Evolutionary conservation across 2,113 vertebrate genomes (phyloP).

Genomic region (Sakesphorus luctuosus): DNA sequence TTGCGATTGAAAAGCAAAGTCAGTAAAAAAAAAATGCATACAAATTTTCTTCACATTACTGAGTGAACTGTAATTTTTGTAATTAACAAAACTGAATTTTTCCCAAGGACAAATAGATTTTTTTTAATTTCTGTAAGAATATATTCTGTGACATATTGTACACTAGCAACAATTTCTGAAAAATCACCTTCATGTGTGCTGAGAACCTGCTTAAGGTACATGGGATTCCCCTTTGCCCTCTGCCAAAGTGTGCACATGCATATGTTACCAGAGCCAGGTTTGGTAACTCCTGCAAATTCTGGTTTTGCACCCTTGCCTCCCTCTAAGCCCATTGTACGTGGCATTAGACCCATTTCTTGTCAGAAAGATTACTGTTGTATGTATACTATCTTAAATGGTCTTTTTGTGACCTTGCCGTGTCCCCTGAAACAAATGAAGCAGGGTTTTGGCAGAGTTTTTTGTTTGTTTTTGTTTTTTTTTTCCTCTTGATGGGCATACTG

Average conservation of each 20-base stretch:
- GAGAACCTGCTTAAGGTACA: slow-evolving; percentile 18
- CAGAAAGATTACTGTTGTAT: slow-evolving; percentile 70
- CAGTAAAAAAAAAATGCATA: fast-evolving
- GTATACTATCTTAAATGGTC: slow-evolving; percentile 77
- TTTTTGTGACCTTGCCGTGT: slow-evolving; percentile 75
- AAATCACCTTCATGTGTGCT: not conserved
- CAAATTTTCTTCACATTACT: not conserved
- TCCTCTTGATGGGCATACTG: not conserved
- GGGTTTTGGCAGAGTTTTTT: not conserved
- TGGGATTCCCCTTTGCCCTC: slow-evolving; percentile 37
- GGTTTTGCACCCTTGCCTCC: slow-evolving; percentile 67
- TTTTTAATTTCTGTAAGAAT: not conserved
- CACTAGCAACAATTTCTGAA: not conserved
- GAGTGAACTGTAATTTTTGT: not conserved
- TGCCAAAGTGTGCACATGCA: slow-evolving; percentile 13
- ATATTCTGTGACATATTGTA: not conserved
- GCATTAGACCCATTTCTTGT: slow-evolving; percentile 49
- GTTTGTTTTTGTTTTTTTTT: not conserved
- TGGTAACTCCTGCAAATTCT: slow-evolving; percentile 65
- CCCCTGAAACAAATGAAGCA: slow-evolving; percentile 74
- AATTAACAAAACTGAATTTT: not conserved
- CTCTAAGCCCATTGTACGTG: slow-evolving; percentile 65
- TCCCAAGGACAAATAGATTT: fast-evolving
- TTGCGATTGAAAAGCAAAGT: not conserved
- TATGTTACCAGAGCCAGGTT: slow-evolving; percentile 49